Evolutionary conservation across 2,797 vertebrate genomes (phyloP).

Genomic region (Falco berigora): DNA sequence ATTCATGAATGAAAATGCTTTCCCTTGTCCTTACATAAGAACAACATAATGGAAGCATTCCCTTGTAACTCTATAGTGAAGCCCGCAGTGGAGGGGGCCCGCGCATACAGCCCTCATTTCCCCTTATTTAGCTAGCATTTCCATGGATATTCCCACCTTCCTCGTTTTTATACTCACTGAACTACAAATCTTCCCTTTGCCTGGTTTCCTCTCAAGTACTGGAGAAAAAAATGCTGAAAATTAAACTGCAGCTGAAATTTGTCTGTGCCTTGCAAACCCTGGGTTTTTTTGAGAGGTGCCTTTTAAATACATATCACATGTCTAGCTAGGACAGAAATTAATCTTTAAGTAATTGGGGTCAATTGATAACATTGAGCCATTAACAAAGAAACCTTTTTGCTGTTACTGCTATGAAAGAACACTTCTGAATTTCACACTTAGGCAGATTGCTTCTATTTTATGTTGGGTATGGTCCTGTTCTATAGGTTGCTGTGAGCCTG

Average conservation of each 20-base stretch:
- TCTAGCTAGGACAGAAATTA: neutral
- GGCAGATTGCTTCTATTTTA: neutral
- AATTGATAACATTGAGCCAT: neutral
- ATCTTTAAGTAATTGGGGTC: neutral
- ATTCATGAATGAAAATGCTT: constrained; percentile 13
- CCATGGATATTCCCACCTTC: neutral
- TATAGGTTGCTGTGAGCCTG: neutral
- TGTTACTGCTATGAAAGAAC: neutral
- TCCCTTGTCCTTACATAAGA: neutral
- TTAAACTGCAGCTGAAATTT: neutral
- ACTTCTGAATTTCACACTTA: neutral
- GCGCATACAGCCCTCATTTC: neutral
- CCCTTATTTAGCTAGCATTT: neutral
- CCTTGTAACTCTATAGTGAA: neutral
- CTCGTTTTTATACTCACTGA: neutral
- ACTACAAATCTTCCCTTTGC: neutral
- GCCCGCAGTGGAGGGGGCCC: neutral
- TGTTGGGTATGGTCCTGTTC: neutral
- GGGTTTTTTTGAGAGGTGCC: neutral
- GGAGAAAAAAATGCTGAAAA: neutral
- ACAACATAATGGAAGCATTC: neutral
- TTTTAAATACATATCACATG: neutral
- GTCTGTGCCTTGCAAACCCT: neutral
- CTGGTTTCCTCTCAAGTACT: neutral
- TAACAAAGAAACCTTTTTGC: neutral